Base-by-base conservation (phyloP, 2,888 invertebrate genomes). In the Sialis lutaria region DNA sequence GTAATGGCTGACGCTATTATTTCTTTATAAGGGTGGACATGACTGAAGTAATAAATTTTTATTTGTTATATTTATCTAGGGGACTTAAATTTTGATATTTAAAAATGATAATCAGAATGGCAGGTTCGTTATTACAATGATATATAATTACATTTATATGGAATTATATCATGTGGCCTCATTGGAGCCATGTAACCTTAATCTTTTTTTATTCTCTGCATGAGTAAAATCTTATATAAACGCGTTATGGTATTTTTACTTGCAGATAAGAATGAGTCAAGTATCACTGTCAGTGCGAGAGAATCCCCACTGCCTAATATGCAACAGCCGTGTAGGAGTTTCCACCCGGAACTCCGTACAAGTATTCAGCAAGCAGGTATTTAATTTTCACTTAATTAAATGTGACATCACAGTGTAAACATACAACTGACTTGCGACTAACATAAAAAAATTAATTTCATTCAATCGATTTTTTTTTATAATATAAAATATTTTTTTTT, bases 261-360 rank as follows among this genome's bases (percentile, higher is more conserved):
- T 42, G 4, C 31, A 47, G 47, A 9, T 47, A 33, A 47, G 35
- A 30, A 62, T 63, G 63, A 57, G 58, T 43, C 51, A 57, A 39
- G 39, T 44, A 37, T 32, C 10, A 9, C n/a, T 10, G 8, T 48
- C 47, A 22, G 54, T 52, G 33, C 55, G 55, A 44, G 55, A 57
- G 34, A 62, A 57, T 50, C 57, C 64, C 1, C 65, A 64, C 47
- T 82, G 82, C 56, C 65, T 80, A 42, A 68, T 82, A 42, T 82
- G 82, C 60, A 73, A 75, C 57, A 68, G 64, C 42, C 68, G 68
- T 53, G 64, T 70, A 8, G 71, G 71, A 7, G 67, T 68, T 5
- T 70, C 72, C 1, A 65, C 66, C 31, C 63, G 73, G 50, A 73
- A 71, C 57, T 68, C 70, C 42, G 61, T 73, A 33, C 67, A 67